Evolutionary conservation across 1,140 invertebrate genomes (phyloP).

Genomic region (Hycleus phaleratus): DNA sequence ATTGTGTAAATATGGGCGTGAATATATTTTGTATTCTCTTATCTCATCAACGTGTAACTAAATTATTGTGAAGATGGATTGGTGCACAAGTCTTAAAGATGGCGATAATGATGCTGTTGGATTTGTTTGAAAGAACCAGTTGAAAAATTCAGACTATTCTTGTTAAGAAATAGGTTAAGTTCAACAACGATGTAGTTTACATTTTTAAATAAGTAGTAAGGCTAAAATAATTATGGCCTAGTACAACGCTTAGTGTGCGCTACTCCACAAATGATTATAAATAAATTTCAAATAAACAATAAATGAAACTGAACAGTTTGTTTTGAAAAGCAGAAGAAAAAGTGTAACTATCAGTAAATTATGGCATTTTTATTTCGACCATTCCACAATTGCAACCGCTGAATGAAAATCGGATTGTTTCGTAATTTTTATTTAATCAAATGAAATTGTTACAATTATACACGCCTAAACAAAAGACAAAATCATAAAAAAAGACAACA

Average conservation of each 20-base stretch:
- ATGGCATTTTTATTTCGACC: conserved; percentile 1
- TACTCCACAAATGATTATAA: too few relatives aligned
- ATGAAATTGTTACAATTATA: conserved; percentile 28
- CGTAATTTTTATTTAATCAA: conserved; percentile 17
- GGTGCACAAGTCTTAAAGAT: too few relatives aligned
- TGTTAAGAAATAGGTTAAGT: conserved; percentile 11
- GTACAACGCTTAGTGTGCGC: conserved; percentile 7
- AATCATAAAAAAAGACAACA: conserved; percentile 1
- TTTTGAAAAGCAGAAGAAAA: neutral
- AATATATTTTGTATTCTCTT: too few relatives aligned
- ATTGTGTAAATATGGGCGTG: too few relatives aligned
- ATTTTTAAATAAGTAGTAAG: conserved; percentile 3
- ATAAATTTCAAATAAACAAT: too few relatives aligned
- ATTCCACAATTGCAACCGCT: neutral
- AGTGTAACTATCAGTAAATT: conserved; percentile 3
- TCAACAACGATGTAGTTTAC: conserved; percentile 12
- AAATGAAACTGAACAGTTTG: too few relatives aligned
- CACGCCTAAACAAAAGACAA: conserved; percentile 24
- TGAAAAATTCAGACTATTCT: conserved; percentile 6
- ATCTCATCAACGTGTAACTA: too few relatives aligned
- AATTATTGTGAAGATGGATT: too few relatives aligned
- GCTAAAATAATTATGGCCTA: conserved; percentile 6
- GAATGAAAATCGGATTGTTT: neutral
- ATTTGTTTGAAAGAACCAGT: too few relatives aligned
- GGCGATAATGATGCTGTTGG: too few relatives aligned